Conservation (phyloP, 2,113 vertebrate species). For the Anas platyrhynchos region DNA sequence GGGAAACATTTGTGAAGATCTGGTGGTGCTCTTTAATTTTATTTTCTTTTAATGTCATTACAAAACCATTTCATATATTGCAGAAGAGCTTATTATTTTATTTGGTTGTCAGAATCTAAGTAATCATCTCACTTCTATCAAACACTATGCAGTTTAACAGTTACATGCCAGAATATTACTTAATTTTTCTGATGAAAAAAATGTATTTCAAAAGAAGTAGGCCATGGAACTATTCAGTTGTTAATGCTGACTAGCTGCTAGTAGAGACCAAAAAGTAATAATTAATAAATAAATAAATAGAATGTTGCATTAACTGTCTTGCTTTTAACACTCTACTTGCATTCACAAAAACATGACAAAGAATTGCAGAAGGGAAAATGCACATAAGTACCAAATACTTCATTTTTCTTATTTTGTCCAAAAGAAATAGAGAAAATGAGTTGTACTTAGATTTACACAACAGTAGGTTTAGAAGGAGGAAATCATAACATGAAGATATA, state of each 20-base stretch:
- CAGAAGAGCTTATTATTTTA: not conserved
- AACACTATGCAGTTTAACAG: not conserved
- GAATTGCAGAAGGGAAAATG: not conserved
- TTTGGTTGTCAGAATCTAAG: not conserved
- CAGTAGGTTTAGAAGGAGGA: not conserved
- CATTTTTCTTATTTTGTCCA: not conserved
- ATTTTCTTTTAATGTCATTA: slow-evolving; percentile 14
- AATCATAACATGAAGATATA: not conserved
- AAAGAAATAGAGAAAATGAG: not conserved
- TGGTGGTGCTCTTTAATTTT: not conserved
- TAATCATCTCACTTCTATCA: not conserved
- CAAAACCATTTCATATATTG: not conserved
- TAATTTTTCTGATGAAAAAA: not conserved
- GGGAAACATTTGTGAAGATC: not conserved
- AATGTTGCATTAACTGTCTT: not conserved
- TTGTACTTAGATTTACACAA: not conserved
- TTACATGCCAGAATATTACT: not conserved
- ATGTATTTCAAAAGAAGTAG: not conserved
- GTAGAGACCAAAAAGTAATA: not conserved
- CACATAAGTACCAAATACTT: not conserved
- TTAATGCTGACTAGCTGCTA: not conserved
- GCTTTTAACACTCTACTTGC: not conserved
- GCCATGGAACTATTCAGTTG: not conserved
- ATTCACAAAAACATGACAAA: not conserved
- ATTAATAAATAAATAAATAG: not conserved